Evolutionary conservation across 2,113 vertebrate genomes (phyloP).

Genomic region (Accipiter virgatus): DNA sequence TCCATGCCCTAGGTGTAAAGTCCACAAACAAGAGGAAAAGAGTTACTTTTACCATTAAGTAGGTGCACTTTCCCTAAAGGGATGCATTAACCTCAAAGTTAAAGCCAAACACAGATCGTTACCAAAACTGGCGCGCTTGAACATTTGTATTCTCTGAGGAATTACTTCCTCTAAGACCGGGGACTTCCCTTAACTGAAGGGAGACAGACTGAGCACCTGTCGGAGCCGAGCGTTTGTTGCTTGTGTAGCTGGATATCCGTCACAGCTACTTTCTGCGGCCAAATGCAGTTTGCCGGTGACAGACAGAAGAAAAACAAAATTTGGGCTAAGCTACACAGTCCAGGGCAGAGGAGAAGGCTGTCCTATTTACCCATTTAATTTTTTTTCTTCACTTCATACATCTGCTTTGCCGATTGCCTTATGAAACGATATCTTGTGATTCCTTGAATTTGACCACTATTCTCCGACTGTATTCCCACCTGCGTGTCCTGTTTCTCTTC

Average conservation of each 20-base stretch:
- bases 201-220: neutral
- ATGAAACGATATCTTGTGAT: neutral
- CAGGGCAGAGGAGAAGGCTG: neutral
- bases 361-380: neutral
- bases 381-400: neutral
- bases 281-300: neutral
- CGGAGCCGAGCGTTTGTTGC: neutral
- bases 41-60: neutral
- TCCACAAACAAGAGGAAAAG: neutral
- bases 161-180: neutral
- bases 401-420: neutral
- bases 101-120: neutral
- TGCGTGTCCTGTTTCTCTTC: neutral
- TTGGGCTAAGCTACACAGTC: neutral
- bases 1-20: constrained; percentile 91
- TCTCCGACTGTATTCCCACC: neutral
- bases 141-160: neutral
- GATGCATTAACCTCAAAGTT: neutral
- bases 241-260: neutral
- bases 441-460: neutral
- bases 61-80: neutral
- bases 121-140: neutral
- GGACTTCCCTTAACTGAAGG: neutral
- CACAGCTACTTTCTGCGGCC: neutral
- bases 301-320: neutral